Conservation (phyloP, 2,797 vertebrate species). For the Nyctibius grandis region DNA sequence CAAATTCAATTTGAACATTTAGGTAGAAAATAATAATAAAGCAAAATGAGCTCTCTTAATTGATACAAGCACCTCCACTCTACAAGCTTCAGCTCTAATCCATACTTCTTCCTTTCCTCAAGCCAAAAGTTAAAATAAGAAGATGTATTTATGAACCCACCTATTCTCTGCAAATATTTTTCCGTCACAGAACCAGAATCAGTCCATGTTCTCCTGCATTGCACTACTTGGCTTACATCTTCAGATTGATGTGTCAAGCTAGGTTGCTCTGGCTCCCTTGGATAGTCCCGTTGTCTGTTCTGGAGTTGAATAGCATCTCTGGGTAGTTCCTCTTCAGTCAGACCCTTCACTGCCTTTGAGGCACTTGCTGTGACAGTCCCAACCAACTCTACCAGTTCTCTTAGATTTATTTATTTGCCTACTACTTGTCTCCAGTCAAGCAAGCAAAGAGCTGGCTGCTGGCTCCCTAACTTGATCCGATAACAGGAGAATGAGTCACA, state of each 20-base stretch:
- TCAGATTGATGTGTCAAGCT: not conserved
- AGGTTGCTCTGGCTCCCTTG: not conserved
- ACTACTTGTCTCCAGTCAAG: not conserved
- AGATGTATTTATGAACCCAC: not conserved
- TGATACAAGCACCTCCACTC: not conserved
- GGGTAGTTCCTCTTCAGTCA: not conserved
- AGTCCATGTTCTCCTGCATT: not conserved
- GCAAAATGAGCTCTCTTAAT: not conserved
- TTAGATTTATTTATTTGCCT: not conserved
- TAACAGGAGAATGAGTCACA: not conserved
- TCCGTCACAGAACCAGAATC: not conserved
- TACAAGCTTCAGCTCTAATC: not conserved
- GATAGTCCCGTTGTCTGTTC: accelerated
- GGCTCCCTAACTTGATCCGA: not conserved
- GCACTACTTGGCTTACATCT: not conserved
- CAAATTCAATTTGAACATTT: not conserved
- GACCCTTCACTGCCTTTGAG: not conserved
- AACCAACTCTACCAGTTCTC: not conserved
- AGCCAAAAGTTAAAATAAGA: not conserved
- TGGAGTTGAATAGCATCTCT: not conserved
- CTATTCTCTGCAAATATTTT: not conserved
- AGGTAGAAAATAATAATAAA: not conserved
- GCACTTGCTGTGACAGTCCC: not conserved
- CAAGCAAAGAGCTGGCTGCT: not conserved
- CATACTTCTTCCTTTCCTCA: not conserved